Percentiles rank a stretch among this genome's conserved stretches.
Conservation (phyloP, 2,113 vertebrate genomes). For the Corvus moneduloides region DNA sequence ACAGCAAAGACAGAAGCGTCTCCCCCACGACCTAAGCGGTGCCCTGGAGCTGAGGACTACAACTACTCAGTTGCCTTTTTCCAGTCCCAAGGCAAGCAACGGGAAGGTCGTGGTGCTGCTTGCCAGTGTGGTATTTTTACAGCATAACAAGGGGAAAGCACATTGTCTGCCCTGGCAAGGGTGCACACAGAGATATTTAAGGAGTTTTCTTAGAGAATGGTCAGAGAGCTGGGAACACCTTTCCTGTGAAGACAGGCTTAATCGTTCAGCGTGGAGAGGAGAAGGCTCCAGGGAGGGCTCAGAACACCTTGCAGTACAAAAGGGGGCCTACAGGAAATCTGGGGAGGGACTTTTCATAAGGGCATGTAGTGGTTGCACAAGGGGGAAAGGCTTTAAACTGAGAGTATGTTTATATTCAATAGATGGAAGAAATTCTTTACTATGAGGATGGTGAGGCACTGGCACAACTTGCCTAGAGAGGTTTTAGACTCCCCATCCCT, state of each 20-base stretch:
- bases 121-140: background rate
- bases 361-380: background rate
- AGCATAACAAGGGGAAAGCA: background rate
- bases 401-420: background rate
- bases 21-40: rapidly evolving
- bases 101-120: background rate
- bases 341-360: background rate
- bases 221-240: background rate
- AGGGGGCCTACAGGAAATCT: background rate
- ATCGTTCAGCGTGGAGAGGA: background rate
- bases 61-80: background rate
- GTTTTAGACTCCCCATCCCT: background rate
- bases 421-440: background rate
- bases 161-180: background rate
- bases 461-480: background rate
- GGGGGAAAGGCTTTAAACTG: background rate
- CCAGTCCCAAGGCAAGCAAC: background rate
- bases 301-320: background rate
- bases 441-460: background rate
- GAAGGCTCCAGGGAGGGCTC: background rate
- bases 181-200: background rate
- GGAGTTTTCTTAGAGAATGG: background rate
- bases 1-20: background rate
- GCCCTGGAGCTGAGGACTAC: background rate
- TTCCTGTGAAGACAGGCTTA: background rate